Evolutionary conservation across 2,113 vertebrate genomes (phyloP).

Genomic region (Diadophis punctatus): DNA sequence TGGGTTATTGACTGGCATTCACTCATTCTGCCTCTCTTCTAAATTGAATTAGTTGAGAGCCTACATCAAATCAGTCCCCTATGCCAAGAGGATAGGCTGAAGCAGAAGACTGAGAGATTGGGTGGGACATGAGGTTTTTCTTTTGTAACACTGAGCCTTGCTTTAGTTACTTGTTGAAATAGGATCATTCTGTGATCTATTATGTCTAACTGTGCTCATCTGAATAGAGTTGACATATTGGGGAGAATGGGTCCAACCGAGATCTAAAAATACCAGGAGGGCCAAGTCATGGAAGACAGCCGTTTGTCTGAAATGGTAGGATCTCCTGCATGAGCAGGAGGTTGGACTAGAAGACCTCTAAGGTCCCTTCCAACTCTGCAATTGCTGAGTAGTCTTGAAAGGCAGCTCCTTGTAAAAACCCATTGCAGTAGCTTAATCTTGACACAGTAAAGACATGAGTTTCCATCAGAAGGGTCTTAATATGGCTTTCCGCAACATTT

Average conservation of each 20-base stretch:
- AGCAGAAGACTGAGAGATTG: neutral
- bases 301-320: neutral
- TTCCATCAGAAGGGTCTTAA: neutral
- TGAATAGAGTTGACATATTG: rapidly evolving
- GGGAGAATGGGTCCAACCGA: neutral
- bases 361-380: neutral
- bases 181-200: neutral
- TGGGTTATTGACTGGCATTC: neutral
- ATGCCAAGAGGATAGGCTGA: neutral
- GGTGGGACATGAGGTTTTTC: neutral
- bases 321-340: too few relatives aligned
- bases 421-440: neutral
- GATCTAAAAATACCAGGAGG: neutral
- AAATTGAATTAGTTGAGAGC: neutral
- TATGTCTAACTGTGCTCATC: neutral
- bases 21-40: neutral
- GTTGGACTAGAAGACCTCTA: neutral
- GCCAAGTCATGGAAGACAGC: neutral
- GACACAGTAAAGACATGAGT: neutral
- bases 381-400: neutral
- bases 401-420: neutral
- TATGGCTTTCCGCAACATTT: neutral
- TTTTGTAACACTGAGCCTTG: neutral
- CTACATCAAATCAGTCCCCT: neutral
- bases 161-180: neutral